Conservation (phyloP, 2,797 vertebrate species). For the Orientallactaga sibirica region DNA sequence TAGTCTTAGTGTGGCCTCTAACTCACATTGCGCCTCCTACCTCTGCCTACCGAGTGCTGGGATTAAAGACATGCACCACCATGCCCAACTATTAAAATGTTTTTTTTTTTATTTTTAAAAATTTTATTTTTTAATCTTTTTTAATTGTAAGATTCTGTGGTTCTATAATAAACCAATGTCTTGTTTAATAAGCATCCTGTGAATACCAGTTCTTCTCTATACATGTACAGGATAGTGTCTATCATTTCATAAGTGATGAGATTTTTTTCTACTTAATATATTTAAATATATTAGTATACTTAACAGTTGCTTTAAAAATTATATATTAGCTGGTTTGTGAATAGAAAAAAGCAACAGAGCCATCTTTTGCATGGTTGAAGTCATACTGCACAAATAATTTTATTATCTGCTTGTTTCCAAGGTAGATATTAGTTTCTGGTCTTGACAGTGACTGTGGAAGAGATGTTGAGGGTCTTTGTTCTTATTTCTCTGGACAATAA, state of each 20-base stretch:
- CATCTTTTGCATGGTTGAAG: background rate
- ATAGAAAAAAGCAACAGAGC: background rate
- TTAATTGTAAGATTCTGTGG: background rate
- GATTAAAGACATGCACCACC: too few relatives aligned
- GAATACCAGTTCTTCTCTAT: background rate
- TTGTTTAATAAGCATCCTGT: background rate
- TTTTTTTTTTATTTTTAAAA: too few relatives aligned
- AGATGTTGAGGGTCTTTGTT: background rate
- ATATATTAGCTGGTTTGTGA: background rate
- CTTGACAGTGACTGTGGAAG: background rate
- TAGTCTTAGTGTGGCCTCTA: too few relatives aligned
- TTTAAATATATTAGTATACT: too few relatives aligned
- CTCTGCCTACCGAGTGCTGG: too few relatives aligned
- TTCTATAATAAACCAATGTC: background rate
- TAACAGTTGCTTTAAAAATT: background rate
- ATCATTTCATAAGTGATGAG: too few relatives aligned
- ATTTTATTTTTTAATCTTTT: background rate
- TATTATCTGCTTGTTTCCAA: background rate
- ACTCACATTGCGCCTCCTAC: too few relatives aligned
- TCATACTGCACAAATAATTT: background rate
- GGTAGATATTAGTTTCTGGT: background rate
- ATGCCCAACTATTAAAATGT: too few relatives aligned
- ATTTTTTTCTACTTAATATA: too few relatives aligned
- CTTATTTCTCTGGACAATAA: background rate
- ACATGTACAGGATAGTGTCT: background rate